Evolutionary conservation across 1,140 invertebrate species (phyloP).

Genomic region (Globodera ellingtonae): DNA sequence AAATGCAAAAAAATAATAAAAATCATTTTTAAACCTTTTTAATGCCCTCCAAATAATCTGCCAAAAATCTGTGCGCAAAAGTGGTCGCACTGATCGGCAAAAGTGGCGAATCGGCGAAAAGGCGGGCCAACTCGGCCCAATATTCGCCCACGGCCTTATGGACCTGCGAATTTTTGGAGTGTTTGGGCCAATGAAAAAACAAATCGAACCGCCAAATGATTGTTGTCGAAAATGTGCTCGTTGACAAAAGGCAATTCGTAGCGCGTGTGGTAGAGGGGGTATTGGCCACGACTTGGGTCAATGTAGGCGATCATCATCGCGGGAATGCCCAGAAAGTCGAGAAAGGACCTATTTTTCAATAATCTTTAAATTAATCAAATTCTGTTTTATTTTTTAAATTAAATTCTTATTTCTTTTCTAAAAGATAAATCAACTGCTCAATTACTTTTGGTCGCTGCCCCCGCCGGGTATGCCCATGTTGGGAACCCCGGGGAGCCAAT

Average conservation of each 20-base stretch:
- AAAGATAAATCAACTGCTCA: neutral
- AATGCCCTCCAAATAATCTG: constrained; percentile 44
- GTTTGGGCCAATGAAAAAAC: neutral
- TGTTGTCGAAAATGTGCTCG: constrained; percentile 65
- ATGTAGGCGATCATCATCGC: constrained; percentile 59
- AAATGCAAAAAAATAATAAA: neutral
- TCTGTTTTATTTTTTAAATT: neutral
- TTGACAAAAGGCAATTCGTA: constrained; percentile 67
- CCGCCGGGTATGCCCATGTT: constrained; percentile 58
- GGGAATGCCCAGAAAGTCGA: constrained; percentile 63
- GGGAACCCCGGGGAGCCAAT: constrained; percentile 37
- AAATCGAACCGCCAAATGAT: constrained; percentile 49
- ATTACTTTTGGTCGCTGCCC: constrained; percentile 62
- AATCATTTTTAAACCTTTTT: constrained; percentile 27
- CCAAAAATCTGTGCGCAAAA: constrained; percentile 41
- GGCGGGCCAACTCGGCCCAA: constrained; percentile 63
- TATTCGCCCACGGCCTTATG: constrained; percentile 65
- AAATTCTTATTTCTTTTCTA: neutral
- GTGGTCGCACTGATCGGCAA: constrained; percentile 65
- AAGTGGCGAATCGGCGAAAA: constrained; percentile 65
- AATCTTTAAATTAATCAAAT: neutral
- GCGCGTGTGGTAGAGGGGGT: constrained; percentile 68
- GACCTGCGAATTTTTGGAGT: constrained; percentile 29
- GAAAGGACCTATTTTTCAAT: constrained; percentile 57
- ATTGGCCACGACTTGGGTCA: constrained; percentile 42